Evolutionary conservation across 2,113 vertebrate genomes (phyloP).

Genomic region (Oreotrochilus melanogaster): DNA sequence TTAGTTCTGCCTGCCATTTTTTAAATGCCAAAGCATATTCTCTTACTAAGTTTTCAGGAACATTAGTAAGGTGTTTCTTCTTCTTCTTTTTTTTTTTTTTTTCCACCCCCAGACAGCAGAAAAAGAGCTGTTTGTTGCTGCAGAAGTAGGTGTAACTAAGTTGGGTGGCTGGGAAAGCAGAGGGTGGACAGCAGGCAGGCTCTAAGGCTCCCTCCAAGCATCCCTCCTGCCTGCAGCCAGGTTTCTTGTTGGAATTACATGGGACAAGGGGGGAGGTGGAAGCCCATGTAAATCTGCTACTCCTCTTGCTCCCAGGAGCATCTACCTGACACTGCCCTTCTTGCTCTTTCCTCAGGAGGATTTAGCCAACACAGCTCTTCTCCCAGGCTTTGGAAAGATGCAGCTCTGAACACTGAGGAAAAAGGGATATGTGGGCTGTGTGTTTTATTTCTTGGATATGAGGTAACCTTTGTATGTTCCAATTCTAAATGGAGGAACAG

Average conservation of each 20-base stretch:
- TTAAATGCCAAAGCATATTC: neutral
- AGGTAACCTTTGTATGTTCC: neutral
- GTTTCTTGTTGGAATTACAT: fast-evolving
- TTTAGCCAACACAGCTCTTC: neutral
- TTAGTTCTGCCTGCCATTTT: neutral
- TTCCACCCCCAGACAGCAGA: neutral
- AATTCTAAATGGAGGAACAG: neutral
- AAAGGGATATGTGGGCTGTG: fast-evolving
- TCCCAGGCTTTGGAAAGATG: fast-evolving
- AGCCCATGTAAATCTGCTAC: no score
- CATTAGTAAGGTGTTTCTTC: neutral
- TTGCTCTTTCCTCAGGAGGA: neutral
- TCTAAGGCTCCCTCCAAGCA: neutral
- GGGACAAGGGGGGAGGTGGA: neutral
- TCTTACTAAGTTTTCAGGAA: neutral
- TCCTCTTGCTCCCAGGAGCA: neutral
- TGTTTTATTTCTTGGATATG: fast-evolving
- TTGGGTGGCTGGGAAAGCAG: neutral
- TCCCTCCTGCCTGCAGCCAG: neutral
- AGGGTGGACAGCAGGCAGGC: neutral
- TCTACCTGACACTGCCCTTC: neutral
- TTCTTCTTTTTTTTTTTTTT: no score
- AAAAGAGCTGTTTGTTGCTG: neutral
- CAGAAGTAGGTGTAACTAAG: fast-evolving
- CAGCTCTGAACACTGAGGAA: fast-evolving